Evolutionary conservation across 2,888 invertebrate genomes (phyloP), one percentile per base, ranked within the genome.

Genomic region (Drosophila subquinaria): DNA sequence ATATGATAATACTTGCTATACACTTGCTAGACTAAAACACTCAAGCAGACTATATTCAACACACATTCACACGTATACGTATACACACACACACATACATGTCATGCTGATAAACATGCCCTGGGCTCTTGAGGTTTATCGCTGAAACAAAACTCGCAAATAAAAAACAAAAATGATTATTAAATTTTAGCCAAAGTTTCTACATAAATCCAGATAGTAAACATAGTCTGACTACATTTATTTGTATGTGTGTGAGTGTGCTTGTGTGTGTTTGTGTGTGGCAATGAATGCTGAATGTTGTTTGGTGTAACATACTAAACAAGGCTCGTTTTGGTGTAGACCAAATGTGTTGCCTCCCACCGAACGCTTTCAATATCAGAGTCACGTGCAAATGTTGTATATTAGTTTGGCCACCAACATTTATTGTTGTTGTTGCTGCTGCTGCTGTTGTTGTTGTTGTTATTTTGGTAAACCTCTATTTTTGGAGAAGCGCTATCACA

Each of bases 361-460:
- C 56, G 52, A 60, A 67, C 69, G 70, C 53, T 81, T 85, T 79
- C 88, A 77, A 77, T 85, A 82, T 85, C 85, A 85, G 71, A 87
- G 85, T 87, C 85, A 85, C 85, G 85, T 85, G 80, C 85, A 70
- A 82, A 78, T 82, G 80, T 79, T 84, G 75, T 82, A 76, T 82
- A 86, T 88, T 88, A 85, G 81, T 84, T 81, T 75, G 51, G 62
- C 40, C 76, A 72, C 56, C 70, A 69, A 52, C 55, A 43, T 59
- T 57, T 45, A 17, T 35, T 17, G 38, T 50, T 38, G 30, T 65
- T 66, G 51, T 53, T 68, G 65, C 56, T 62, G 69, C 52, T 69
- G 43, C 51, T n/a, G 38, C 47, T 38, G 30, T 65, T 66, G 51
- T 53, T 68, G 66, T 57, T 62, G 67, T 55, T 56, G 64, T 50